A percentile compares a stretch with the other conserved stretches of the same genome.
Conservation (phyloP, 2,888 invertebrate species). For the Dione vanillae region DNA sequence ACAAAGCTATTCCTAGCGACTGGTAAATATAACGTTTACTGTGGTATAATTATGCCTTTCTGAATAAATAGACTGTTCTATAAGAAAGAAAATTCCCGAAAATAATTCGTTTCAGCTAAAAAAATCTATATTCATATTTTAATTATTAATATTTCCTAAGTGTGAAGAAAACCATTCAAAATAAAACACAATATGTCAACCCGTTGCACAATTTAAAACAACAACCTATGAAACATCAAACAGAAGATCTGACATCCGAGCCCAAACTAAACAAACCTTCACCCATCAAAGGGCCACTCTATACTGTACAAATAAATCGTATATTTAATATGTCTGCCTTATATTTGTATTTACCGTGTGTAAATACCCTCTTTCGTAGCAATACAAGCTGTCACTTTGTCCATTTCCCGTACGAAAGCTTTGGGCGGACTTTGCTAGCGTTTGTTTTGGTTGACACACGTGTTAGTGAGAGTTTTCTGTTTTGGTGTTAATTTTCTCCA, state of each 20-base stretch:
- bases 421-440: no score
- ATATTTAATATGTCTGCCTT: slow-evolving; percentile 27
- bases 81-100: no score
- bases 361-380: slow-evolving; percentile 4
- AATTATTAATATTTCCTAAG: not conserved
- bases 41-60: no score
- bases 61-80: no score
- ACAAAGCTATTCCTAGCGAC: no score
- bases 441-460: no score
- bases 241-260: slow-evolving; percentile 8
- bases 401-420: slow-evolving; percentile 3
- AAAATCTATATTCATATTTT: no score
- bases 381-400: slow-evolving; percentile 26
- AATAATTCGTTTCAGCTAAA: no score
- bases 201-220: slow-evolving; percentile 27
- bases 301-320: slow-evolving; percentile 38
- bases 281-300: slow-evolving; percentile 33
- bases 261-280: slow-evolving; percentile 37
- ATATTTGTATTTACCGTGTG: slow-evolving; percentile 27
- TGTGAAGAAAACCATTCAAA: not conserved
- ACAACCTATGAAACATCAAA: slow-evolving; percentile 27
- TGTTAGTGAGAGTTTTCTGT: no score
- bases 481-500: no score
- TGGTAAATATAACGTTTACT: no score
- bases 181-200: slow-evolving; percentile 7